Evolutionary conservation across 2,797 vertebrate species (phyloP), one percentile per base, ranked within the genome.

Genomic region (Benthosema pterotum): DNA sequence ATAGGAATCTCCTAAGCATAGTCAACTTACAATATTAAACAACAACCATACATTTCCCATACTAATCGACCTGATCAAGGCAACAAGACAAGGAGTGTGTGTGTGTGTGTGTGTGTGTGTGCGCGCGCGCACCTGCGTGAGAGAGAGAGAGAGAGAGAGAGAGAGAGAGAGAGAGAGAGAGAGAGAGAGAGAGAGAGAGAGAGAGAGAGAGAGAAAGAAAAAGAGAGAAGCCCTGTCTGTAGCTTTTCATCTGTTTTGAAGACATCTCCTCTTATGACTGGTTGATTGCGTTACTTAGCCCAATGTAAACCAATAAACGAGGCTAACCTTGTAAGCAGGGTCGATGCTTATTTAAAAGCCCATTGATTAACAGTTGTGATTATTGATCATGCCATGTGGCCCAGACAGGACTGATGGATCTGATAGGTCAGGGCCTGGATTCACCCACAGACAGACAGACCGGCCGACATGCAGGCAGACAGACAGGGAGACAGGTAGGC

Each of bases 341-440:
- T 91, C 90, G 69, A 92, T 92, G 83, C 88, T 91, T 91, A 92
- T 93, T 92, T 92, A 92, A 91, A 94, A 92, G 91, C 85, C 83
- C 82, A 93, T 92, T 85, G 92, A 94, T 92, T 93, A 93, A 92
- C 91, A 91, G 89, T 93, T 93, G 92, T 89, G 86, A 93, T 93
- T 90, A 94, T 93, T 88, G 92, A 94, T 90, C 79, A 60, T 69
- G 83, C 79, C 87, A 87, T 81, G 86, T 63, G 69, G 78, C 78
- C 86, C 78, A 85, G 88, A 91, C 89, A 69, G 80, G 83, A 87
- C 80, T 82, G 89, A 93, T 83, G 73, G 72, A 82, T 86, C 82
- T 85, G 86, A 88, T 78, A 74, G 87, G 73, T 74, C 69, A 57
- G 60, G 49, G 72, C 77, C 78, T 53, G 56, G 55, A 78, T 67